Percentiles rank a stretch among this genome's conserved stretches.
These are phyloP conservation scores for Prunella strophiata DNA, from an alignment of 2,797 vertebrate genomes.

Conservation along the genomic window DNA sequence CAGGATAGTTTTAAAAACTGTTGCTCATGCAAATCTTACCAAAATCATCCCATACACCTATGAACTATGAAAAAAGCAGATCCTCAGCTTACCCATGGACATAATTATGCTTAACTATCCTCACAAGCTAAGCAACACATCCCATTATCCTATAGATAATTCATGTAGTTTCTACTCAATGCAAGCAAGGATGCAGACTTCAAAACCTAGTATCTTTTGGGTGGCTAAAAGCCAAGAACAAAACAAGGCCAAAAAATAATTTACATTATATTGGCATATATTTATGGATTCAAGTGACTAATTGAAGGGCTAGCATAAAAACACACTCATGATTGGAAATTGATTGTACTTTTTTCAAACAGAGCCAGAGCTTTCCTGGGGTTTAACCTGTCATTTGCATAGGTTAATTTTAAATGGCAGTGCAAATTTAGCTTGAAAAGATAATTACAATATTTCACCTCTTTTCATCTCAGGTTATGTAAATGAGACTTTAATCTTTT, in stretches of 20 bases:
- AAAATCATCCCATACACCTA: background rate
- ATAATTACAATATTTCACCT: conserved; percentile 94
- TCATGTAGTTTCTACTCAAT: background rate
- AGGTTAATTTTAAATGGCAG: conserved; percentile 96
- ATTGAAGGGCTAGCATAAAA: conserved; percentile 60
- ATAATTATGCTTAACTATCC: background rate
- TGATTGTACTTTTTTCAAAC: conserved; percentile 61
- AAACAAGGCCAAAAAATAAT: background rate
- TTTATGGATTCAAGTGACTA: conserved; percentile 52
- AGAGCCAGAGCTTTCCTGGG: conserved; percentile 77
- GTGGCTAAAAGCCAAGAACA: background rate
- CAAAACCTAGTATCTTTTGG: background rate
- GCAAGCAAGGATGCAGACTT: background rate
- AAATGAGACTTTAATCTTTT: conserved; percentile 88
- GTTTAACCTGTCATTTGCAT: conserved; percentile 89
- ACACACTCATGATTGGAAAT: conserved; percentile 62
- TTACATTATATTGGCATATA: background rate
- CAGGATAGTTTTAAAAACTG: background rate
- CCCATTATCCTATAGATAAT: background rate
- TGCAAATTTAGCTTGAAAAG: conserved; percentile 95
- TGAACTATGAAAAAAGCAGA: background rate
- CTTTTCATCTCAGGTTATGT: conserved; percentile 88
- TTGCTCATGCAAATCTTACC: background rate
- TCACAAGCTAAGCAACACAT: background rate
- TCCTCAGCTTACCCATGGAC: background rate